A percentile compares a stretch with the other conserved stretches of the same genome.
Conservation (phyloP, 2,113 vertebrate genomes). For the Ailuropoda melanoleuca region DNA sequence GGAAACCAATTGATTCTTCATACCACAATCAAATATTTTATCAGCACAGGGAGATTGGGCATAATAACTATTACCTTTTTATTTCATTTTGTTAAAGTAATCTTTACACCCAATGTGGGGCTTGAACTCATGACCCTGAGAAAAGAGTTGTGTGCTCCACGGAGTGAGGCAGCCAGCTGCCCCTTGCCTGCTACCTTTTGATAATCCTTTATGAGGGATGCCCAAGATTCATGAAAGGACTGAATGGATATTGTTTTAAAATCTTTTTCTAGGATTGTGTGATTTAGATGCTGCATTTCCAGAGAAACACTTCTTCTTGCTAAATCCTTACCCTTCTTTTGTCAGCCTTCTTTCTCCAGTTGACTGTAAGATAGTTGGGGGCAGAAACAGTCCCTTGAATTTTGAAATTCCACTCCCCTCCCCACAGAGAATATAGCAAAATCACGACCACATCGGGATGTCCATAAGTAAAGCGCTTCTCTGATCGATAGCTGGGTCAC, state of each 20-base stretch:
- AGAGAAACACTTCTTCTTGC: conserved; percentile 28
- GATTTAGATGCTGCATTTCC: background rate
- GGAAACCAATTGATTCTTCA: background rate
- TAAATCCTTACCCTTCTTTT: background rate
- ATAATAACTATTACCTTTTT: background rate
- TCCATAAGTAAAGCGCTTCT: background rate
- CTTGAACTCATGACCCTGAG: background rate
- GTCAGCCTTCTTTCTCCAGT: background rate
- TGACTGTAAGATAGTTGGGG: background rate
- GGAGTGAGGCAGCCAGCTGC: background rate
- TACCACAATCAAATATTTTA: conserved; percentile 11
- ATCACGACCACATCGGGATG: background rate
- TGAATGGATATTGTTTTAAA: conserved; percentile 9
- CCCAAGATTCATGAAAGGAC: background rate
- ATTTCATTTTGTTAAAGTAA: background rate
- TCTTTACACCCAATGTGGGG: background rate
- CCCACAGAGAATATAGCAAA: background rate
- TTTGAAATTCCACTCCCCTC: background rate
- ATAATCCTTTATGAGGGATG: background rate
- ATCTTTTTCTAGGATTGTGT: conserved; percentile 13
- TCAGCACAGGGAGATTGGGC: background rate
- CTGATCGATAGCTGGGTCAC: background rate
- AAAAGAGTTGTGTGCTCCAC: background rate
- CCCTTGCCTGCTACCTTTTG: background rate
- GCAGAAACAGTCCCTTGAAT: background rate